Evolutionary conservation across 2,888 invertebrate species (phyloP).

Genomic region (Apantesis nais): DNA sequence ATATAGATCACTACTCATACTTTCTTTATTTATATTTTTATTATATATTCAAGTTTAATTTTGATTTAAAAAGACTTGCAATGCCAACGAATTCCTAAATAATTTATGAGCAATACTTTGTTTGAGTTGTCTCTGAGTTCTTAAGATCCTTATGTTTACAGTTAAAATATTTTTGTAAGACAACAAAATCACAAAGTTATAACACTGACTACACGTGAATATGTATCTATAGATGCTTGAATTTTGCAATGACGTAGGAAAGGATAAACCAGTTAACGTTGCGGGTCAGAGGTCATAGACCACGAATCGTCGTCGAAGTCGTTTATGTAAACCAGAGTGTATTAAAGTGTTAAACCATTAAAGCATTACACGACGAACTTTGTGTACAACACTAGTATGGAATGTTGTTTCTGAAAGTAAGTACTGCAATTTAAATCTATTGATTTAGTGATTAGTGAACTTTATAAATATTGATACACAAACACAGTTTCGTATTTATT

Average conservation of each 20-base stretch:
- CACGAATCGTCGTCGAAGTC: not conserved
- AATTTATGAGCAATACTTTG: not conserved
- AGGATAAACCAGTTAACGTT: conserved; percentile 13
- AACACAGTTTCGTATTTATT: too few species aligned
- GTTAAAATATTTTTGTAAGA: not conserved
- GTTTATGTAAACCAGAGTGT: not conserved
- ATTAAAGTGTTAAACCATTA: not conserved
- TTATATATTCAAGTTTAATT: too few species aligned
- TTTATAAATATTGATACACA: too few species aligned
- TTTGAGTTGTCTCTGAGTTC: not conserved
- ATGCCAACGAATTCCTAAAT: not conserved
- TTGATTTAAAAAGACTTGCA: too few species aligned
- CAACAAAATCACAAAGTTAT: not conserved
- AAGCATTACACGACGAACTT: too few species aligned
- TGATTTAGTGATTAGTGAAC: too few species aligned
- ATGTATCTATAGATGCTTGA: conserved; percentile 22
- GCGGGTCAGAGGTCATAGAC: not conserved
- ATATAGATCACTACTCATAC: not conserved
- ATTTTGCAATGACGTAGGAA: conserved; percentile 24
- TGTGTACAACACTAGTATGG: too few species aligned
- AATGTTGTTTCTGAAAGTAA: too few species aligned
- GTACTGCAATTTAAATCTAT: not conserved
- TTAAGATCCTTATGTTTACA: not conserved
- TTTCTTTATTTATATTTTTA: not conserved
- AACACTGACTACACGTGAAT: conserved; percentile 6